phyloP scores from a whole-genome alignment of 2,113 vertebrate species.

The Anseranas semipalmata region DNA sequence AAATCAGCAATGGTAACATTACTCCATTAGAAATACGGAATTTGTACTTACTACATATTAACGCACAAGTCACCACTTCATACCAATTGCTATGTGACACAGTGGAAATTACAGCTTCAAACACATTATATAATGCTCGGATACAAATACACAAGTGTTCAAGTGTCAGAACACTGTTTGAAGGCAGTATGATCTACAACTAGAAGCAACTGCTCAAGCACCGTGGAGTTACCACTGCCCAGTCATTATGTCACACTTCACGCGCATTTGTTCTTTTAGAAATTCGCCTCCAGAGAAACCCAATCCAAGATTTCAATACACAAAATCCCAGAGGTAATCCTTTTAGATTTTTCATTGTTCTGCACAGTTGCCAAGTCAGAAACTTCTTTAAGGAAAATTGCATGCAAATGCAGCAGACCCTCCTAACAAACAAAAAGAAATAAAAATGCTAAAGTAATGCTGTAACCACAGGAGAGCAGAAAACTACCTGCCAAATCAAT shows the following conservation, averaged over 20 bases:
- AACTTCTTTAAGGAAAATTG: not conserved
- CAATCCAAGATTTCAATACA: not conserved
- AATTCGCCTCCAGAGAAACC: not conserved
- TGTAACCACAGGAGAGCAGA: not conserved
- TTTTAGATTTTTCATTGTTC: not conserved
- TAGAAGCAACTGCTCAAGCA: not conserved
- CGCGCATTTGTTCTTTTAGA: not conserved
- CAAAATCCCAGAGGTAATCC: not conserved
- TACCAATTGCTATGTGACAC: not conserved
- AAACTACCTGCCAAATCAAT: not conserved
- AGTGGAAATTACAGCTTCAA: not conserved
- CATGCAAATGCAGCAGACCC: fast-evolving
- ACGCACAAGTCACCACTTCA: not conserved
- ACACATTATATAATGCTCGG: not conserved
- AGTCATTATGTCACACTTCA: fast-evolving
- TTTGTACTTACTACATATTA: not conserved
- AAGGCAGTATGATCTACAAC: not conserved
- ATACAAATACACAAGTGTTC: not conserved
- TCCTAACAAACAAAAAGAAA: not conserved
- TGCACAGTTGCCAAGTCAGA: not conserved
- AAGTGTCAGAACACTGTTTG: not conserved
- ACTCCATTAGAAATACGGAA: not conserved
- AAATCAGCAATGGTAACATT: not conserved
- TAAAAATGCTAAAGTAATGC: not conserved
- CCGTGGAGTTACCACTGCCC: not conserved